These are phyloP conservation scores for Philopedon plagiatum DNA, from an alignment of 2,888 invertebrate genomes.

Conservation along the genomic window DNA sequence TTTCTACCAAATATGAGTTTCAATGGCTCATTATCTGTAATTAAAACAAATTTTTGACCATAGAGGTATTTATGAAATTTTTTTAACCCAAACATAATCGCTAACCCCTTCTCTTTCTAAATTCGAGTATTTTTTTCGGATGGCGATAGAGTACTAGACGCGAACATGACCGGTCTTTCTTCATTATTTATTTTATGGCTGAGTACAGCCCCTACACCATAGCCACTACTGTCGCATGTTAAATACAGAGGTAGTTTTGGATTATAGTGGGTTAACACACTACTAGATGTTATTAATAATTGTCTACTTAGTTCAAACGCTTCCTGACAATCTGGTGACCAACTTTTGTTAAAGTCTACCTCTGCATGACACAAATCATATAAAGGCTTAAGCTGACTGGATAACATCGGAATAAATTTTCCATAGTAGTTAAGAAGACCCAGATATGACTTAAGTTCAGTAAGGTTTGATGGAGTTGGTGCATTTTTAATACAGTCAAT, in stretches of 20 bases:
- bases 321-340: neutral
- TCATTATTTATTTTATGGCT: neutral
- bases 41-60: no score
- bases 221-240: neutral
- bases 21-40: no score
- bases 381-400: neutral
- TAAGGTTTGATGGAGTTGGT: no score
- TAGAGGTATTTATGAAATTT: no score
- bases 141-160: no score
- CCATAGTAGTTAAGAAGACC: neutral
- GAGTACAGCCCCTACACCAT: neutral
- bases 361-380: neutral
- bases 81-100: neutral
- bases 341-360: neutral
- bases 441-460: neutral
- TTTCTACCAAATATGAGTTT: conserved; percentile 7
- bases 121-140: neutral
- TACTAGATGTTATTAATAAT: neutral
- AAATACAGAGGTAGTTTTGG: no score
- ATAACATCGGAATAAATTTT: no score
- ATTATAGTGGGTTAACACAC: no score
- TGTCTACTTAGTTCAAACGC: neutral
- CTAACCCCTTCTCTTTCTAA: neutral
- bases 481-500: neutral
- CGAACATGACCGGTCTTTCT: no score